These are phyloP conservation scores for Rotaria sp. DNA, from an alignment of 2,888 invertebrate genomes.

Conservation along the genomic window DNA sequence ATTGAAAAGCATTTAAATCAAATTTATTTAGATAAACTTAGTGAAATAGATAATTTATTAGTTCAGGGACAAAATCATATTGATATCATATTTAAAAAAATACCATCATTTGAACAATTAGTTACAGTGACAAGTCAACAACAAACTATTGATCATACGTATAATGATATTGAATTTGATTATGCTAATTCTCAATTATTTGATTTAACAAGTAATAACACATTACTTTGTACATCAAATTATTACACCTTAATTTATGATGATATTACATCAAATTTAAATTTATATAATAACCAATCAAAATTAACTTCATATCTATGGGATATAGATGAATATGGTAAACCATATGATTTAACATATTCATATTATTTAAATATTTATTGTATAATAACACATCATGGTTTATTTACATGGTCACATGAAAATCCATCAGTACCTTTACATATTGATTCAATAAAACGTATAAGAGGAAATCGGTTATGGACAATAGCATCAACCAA, in stretches of 20 bases:
- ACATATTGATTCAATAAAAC: not conserved
- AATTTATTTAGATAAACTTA: not conserved
- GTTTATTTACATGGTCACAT: not conserved
- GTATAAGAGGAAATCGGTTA: not conserved
- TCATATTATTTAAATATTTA: not conserved
- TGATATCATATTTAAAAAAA: not conserved
- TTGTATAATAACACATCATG: conserved; percentile 2
- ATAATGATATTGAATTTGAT: not conserved
- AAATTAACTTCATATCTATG: not conserved
- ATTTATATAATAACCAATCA: not conserved
- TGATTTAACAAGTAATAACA: not conserved
- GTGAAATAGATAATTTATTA: conserved; percentile 4
- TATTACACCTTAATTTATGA: not conserved
- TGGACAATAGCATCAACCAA: conserved; percentile 23
- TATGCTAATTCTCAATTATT: not conserved
- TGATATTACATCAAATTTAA: conserved; percentile 1
- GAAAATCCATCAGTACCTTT: not conserved
- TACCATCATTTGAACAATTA: not conserved
- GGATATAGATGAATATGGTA: not conserved
- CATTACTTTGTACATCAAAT: not conserved
- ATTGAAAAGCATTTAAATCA: not conserved
- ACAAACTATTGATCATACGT: not conserved
- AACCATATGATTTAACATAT: not conserved
- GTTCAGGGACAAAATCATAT: not conserved
- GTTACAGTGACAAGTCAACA: not conserved